Percentiles rank a stretch among this genome's conserved stretches.
Evolutionary conservation across 2,797 vertebrate genomes (phyloP).

Genomic region (Ataeniobius toweri): DNA sequence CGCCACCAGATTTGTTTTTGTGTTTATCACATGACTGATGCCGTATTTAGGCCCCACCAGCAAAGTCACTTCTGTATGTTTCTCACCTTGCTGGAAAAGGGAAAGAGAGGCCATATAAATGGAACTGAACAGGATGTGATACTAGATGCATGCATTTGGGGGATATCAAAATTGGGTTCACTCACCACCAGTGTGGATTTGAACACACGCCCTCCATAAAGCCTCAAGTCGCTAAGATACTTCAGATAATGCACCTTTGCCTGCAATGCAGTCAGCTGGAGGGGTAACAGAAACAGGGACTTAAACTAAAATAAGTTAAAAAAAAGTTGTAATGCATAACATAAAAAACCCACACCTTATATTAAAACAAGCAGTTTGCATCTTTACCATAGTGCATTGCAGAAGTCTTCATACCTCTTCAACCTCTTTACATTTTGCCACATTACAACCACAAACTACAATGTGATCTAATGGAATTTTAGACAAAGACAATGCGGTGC

Average conservation of each 20-base stretch:
- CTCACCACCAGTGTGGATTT: constrained; percentile 94
- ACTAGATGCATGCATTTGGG: not conserved
- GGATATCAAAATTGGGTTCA: constrained; percentile 26
- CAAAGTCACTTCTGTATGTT: constrained; percentile 95
- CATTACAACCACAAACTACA: not conserved
- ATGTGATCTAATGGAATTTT: not conserved
- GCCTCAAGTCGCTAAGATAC: constrained; percentile 95
- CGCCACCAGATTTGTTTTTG: constrained; percentile 96
- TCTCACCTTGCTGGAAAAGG: constrained; percentile 91
- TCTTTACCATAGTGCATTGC: not conserved
- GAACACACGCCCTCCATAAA: constrained; percentile 97
- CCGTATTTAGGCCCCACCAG: constrained; percentile 96
- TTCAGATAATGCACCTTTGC: constrained; percentile 99
- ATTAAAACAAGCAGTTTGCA: constrained; percentile 1
- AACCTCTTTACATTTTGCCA: not conserved
- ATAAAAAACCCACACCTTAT: not conserved
- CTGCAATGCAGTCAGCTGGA: constrained; percentile 94
- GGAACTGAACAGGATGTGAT: constrained; percentile 6
- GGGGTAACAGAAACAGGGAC: not conserved
- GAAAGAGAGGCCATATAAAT: constrained; percentile 16
- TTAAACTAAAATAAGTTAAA: not conserved
- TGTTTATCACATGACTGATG: constrained; percentile 98
- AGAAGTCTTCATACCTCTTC: not conserved
- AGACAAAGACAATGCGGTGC: not conserved
- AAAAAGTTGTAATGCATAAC: not conserved